These are phyloP conservation scores for Acipenser oxyrinchus DNA, from an alignment of 2,797 vertebrate genomes.

Conservation along the genomic window DNA sequence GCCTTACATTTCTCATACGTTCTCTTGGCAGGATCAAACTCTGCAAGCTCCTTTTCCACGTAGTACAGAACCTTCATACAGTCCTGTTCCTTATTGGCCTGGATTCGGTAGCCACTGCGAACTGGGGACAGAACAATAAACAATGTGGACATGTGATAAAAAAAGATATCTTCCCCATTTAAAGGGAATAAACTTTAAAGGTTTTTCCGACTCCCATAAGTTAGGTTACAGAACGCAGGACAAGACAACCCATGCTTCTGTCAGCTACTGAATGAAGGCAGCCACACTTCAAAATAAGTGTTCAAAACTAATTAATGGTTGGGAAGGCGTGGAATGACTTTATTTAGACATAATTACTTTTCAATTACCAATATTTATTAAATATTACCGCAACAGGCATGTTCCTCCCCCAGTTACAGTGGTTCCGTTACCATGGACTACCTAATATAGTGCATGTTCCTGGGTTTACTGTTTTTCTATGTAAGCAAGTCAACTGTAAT, in stretches of 20 bases:
- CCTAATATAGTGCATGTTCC: no score
- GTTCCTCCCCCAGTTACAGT: no score
- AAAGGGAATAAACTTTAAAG: background rate
- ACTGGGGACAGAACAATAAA: slow-evolving; percentile 55
- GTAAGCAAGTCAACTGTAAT: no score
- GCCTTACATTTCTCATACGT: slow-evolving; percentile 82
- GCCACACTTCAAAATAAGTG: background rate
- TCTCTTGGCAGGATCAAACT: slow-evolving; percentile 72
- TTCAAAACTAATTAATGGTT: background rate
- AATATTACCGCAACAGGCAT: no score
- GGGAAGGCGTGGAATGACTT: background rate
- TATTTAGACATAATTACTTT: no score
- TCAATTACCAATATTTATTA: no score
- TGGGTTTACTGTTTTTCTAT: no score
- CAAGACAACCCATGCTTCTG: background rate
- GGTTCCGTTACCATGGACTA: no score
- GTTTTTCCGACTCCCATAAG: background rate
- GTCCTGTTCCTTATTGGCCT: slow-evolving; percentile 75
- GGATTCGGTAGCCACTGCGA: slow-evolving; percentile 81
- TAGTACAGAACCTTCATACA: slow-evolving; percentile 89
- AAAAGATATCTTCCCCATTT: background rate
- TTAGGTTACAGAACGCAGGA: no score
- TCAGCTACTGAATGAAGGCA: slow-evolving; percentile 28
- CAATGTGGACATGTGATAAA: slow-evolving; percentile 5
- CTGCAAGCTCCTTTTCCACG: slow-evolving; percentile 81